Evolutionary conservation across 1,140 invertebrate genomes (phyloP).

Genomic region (Drosophila obscura): DNA sequence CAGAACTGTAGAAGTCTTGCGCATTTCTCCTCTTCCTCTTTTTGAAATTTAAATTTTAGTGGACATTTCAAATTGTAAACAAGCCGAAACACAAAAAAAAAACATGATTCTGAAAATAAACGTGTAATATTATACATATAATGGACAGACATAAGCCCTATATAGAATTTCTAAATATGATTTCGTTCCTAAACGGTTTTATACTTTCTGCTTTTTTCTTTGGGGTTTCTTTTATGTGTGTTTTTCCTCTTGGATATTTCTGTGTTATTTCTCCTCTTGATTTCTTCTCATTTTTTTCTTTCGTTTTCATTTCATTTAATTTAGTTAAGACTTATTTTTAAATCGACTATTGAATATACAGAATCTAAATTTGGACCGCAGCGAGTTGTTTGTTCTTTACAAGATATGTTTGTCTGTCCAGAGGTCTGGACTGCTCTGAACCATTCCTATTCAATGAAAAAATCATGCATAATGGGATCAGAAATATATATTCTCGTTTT

Average conservation of each 20-base stretch:
- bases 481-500: not conserved
- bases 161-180: constrained; percentile 30
- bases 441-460: constrained; percentile 27
- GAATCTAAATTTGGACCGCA: constrained; percentile 63
- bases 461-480: not conserved
- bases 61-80: constrained; percentile 16
- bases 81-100: constrained; percentile 7
- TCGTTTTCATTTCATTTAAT: constrained; percentile 62
- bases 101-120: constrained; percentile 46
- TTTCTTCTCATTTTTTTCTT: not conserved
- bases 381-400: constrained; percentile 63
- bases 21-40: too few relatives aligned
- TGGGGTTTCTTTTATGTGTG: constrained; percentile 8
- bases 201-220: constrained; percentile 30
- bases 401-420: constrained; percentile 61
- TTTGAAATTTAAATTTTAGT: constrained; percentile 6
- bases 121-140: constrained; percentile 48
- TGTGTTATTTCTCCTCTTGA: constrained; percentile 22
- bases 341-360: constrained; percentile 53
- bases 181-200: constrained; percentile 58
- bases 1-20: too few relatives aligned
- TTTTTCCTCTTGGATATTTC: constrained; percentile 43
- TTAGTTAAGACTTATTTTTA: constrained; percentile 64
- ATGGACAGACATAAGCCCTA: constrained; percentile 10
- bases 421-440: constrained; percentile 26